Evolutionary conservation across 2,888 invertebrate species (phyloP).

Genomic region (Drosophila anceps): DNA sequence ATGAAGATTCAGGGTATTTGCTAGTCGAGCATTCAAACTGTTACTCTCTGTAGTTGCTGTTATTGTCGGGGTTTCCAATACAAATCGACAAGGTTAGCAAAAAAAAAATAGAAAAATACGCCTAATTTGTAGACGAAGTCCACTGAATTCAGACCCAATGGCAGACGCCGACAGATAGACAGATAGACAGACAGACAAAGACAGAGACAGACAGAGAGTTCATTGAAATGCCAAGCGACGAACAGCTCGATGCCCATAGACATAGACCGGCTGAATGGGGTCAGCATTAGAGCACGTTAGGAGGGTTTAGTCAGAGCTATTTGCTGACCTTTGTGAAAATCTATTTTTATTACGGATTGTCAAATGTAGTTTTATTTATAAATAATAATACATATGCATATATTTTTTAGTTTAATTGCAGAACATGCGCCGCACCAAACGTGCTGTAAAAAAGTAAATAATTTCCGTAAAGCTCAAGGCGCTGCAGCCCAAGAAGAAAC

Average conservation of each 20-base stretch:
- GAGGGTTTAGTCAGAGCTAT: conserved; percentile 29
- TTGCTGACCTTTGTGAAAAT: conserved; percentile 53
- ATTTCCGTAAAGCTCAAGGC: conserved; percentile 92
- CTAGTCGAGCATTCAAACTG: neutral
- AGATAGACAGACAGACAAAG: neutral
- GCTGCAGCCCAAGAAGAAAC: conserved; percentile 92
- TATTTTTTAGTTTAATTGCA: conserved; percentile 35
- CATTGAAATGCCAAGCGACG: conserved; percentile 71
- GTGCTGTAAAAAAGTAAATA: conserved; percentile 88
- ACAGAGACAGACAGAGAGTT: conserved; percentile 19
- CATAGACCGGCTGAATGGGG: conserved; percentile 43
- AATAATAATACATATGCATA: neutral
- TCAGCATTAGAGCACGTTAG: conserved; percentile 3
- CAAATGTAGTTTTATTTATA: conserved; percentile 29
- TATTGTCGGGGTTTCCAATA: conserved; percentile 40
- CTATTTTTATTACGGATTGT: conserved; percentile 56
- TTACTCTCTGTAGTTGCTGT: conserved; percentile 12
- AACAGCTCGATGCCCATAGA: conserved; percentile 23
- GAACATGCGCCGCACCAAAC: conserved; percentile 75
- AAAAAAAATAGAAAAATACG: conserved; percentile 61
- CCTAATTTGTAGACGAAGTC: conserved; percentile 60
- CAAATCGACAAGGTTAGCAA: conserved; percentile 74
- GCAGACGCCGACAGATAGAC: neutral
- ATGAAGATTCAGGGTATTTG: neutral
- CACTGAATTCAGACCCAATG: conserved; percentile 17